Conservation (phyloP, 2,113 vertebrate species). For the Aphyosemion australe region DNA sequence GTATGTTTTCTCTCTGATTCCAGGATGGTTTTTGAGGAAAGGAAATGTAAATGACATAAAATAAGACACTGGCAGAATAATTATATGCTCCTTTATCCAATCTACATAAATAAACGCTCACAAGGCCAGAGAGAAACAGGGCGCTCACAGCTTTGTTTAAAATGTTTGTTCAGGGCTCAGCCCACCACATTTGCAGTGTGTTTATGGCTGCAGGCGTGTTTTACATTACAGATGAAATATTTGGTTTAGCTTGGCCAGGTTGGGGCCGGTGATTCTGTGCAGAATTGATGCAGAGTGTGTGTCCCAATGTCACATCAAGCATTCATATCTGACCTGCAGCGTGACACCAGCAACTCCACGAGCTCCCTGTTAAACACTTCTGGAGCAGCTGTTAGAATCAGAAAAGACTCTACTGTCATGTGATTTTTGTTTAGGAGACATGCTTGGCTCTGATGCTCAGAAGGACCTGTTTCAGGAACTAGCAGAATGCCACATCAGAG, state of each 20-base stretch:
- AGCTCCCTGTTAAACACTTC: constrained; percentile 54
- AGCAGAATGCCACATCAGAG: no score
- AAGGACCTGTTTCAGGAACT: no score
- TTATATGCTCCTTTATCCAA: constrained; percentile 77
- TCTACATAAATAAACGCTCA: constrained; percentile 82
- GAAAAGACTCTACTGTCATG: constrained; percentile 1
- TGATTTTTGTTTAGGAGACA: constrained; percentile 32
- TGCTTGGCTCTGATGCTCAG: neutral
- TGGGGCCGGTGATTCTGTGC: constrained; percentile 50
- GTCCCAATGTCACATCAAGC: constrained; percentile 65
- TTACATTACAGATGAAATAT: constrained; percentile 81
- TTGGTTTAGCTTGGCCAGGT: constrained; percentile 75
- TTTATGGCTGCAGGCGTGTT: constrained; percentile 78
- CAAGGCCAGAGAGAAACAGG: constrained; percentile 33
- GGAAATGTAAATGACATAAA: constrained; percentile 77
- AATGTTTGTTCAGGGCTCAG: constrained; percentile 75
- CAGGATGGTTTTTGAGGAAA: constrained; percentile 61
- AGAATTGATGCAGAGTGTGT: constrained; percentile 65
- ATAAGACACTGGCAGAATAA: constrained; percentile 77
- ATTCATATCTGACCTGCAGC: constrained; percentile 66
- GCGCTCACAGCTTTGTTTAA: constrained; percentile 71
- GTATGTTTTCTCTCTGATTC: constrained; percentile 47
- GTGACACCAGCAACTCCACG: constrained; percentile 62
- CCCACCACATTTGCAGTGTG: constrained; percentile 66
- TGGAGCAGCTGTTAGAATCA: constrained; percentile 29